Evolutionary conservation across 2,888 invertebrate species (phyloP).

Genomic region (Chloromyia formosa): DNA sequence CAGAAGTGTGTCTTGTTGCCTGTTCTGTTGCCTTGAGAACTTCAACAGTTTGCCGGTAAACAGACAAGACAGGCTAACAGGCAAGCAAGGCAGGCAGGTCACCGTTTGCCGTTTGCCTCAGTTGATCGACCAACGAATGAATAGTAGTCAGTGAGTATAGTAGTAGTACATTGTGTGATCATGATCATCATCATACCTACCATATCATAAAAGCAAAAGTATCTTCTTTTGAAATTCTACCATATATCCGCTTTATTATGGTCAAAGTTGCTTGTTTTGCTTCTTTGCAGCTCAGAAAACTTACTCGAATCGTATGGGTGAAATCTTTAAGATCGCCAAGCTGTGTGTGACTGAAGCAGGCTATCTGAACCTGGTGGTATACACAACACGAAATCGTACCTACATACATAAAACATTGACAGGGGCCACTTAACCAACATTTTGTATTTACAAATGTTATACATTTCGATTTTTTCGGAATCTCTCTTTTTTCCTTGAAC

Average conservation of each 20-base stretch:
- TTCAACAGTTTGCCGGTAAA: too few relatives aligned
- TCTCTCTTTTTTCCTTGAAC: background rate
- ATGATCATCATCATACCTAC: background rate
- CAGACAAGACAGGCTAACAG: too few relatives aligned
- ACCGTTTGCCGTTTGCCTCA: too few relatives aligned
- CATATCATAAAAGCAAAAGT: background rate
- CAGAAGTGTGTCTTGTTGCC: background rate
- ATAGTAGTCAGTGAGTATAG: background rate
- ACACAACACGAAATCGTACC: background rate
- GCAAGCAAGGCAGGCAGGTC: too few relatives aligned
- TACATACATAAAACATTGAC: constrained; percentile 48
- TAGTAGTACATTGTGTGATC: background rate
- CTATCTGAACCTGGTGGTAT: too few relatives aligned
- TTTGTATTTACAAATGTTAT: constrained; percentile 54
- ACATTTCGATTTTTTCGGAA: constrained; percentile 46
- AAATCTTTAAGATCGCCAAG: background rate
- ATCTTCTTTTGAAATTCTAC: background rate
- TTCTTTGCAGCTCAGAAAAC: background rate
- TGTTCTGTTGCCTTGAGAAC: background rate
- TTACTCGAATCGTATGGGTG: background rate
- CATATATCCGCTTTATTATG: background rate
- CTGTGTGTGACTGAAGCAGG: background rate
- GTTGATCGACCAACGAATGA: too few relatives aligned
- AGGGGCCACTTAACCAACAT: constrained; percentile 52
- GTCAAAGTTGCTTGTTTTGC: background rate